A percentile compares a stretch with the other conserved stretches of the same genome.
Conservation (phyloP, 2,888 invertebrate genomes). For the Iphiclides podalirius region DNA sequence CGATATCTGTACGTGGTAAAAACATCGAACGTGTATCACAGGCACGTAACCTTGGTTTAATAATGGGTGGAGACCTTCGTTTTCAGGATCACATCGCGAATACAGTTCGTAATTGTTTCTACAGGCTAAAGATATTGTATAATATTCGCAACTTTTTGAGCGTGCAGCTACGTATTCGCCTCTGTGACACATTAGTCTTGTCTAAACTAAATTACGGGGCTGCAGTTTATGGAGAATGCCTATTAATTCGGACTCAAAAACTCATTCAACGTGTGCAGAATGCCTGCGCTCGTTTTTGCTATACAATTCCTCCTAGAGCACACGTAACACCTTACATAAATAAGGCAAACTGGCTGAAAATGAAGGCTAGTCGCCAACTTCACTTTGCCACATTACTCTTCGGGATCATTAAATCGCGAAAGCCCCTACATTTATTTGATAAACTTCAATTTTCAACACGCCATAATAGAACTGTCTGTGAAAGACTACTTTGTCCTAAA, state of each 20-base stretch:
- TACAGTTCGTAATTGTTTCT: neutral
- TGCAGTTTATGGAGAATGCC: neutral
- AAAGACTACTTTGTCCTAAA: too few relatives aligned
- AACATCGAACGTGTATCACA: neutral
- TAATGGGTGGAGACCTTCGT: neutral
- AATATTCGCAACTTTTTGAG: neutral
- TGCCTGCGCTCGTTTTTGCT: neutral
- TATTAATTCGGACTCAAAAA: neutral
- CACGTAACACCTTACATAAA: neutral
- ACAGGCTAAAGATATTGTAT: neutral
- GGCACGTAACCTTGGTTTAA: neutral
- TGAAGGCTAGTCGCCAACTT: too few relatives aligned
- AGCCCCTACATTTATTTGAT: too few relatives aligned
- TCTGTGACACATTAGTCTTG: neutral
- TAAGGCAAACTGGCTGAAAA: neutral
- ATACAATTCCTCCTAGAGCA: neutral
- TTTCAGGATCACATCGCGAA: neutral
- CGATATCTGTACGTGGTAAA: neutral
- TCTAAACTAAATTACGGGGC: neutral
- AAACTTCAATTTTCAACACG: too few relatives aligned
- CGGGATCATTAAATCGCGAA: too few relatives aligned
- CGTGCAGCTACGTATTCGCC: neutral
- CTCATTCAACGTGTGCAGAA: neutral
- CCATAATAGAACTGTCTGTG: too few relatives aligned
- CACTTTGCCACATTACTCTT: too few relatives aligned